These are phyloP conservation scores for Linnaemya tessellans DNA, from an alignment of 2,888 invertebrate species.

Conservation along the genomic window DNA sequence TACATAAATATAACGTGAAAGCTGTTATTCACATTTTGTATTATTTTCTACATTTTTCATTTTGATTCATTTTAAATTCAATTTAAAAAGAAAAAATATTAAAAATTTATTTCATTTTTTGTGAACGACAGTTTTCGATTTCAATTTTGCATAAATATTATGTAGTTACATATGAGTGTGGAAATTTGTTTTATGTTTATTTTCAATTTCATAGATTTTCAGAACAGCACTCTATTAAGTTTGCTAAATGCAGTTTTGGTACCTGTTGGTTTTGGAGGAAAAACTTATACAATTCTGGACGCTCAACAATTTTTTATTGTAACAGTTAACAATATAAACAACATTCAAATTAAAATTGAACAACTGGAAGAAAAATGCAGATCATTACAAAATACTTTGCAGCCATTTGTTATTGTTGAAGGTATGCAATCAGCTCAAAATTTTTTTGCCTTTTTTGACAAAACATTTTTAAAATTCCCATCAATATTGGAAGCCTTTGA, in stretches of 20 bases:
- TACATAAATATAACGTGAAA: no score
- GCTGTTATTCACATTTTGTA: no score
- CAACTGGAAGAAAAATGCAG: conserved; percentile 35
- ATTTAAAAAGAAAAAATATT: no score
- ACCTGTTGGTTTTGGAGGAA: conserved; percentile 43
- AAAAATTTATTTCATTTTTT: no score
- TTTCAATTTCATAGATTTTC: no score
- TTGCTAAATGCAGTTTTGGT: conserved; percentile 40
- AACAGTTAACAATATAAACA: conserved; percentile 2
- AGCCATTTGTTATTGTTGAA: conserved; percentile 41
- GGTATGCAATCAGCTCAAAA: conserved; percentile 41
- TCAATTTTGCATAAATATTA: no score
- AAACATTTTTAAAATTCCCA: conserved; percentile 36
- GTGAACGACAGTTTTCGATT: no score
- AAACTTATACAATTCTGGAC: conserved; percentile 42
- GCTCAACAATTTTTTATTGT: conserved; percentile 39
- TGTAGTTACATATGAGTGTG: no score
- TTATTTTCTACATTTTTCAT: no score
- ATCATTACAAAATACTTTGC: conserved; percentile 38
- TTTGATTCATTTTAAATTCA: no score
- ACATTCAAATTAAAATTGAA: conserved; percentile 28
- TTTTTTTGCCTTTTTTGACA: conserved; percentile 25
- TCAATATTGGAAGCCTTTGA: conserved; percentile 25
- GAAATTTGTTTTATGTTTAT: no score
- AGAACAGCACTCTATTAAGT: conserved; percentile 38